phyloP scores from a whole-genome alignment of 2,888 invertebrate species.

The Drosophila hamatofila region DNA sequence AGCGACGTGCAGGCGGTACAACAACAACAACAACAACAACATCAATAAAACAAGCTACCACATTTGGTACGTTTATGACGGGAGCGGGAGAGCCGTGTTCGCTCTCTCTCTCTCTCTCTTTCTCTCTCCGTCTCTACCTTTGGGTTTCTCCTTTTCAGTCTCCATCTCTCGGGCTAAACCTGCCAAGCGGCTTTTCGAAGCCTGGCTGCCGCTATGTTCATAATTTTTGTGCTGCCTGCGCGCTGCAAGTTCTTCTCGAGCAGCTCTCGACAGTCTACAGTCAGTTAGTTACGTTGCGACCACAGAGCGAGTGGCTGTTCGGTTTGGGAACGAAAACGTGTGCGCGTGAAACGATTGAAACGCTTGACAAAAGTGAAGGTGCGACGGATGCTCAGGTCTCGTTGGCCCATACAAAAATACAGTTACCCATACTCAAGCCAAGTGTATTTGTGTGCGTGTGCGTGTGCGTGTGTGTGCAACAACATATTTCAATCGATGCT shows the following conservation, averaged over 20 bases:
- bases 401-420: slow-evolving; percentile 46
- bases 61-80: slow-evolving; percentile 73
- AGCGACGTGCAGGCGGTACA: slow-evolving; percentile 35
- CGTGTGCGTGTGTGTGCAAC: slow-evolving; percentile 17
- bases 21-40: slow-evolving; percentile 36
- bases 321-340: slow-evolving; percentile 44
- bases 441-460: background rate
- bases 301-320: slow-evolving; percentile 80
- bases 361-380: slow-evolving; percentile 74
- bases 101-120: slow-evolving; percentile 25
- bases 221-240: slow-evolving; percentile 57
- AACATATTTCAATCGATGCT: slow-evolving; percentile 26
- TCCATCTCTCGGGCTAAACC: slow-evolving; percentile 54
- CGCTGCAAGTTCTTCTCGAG: slow-evolving; percentile 44
- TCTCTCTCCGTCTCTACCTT: background rate
- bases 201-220: slow-evolving; percentile 59
- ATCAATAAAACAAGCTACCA: slow-evolving; percentile 70
- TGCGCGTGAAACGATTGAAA: slow-evolving; percentile 50
- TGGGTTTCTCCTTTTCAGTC: slow-evolving; percentile 14
- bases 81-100: slow-evolving; percentile 30
- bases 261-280: slow-evolving; percentile 65
- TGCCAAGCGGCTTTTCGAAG: slow-evolving; percentile 80
- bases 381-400: slow-evolving; percentile 62
- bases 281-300: slow-evolving; percentile 85
- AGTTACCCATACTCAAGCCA: slow-evolving; percentile 38